phyloP scores from a whole-genome alignment of 2,797 vertebrate genomes.

The Poliocrania exsul region DNA sequence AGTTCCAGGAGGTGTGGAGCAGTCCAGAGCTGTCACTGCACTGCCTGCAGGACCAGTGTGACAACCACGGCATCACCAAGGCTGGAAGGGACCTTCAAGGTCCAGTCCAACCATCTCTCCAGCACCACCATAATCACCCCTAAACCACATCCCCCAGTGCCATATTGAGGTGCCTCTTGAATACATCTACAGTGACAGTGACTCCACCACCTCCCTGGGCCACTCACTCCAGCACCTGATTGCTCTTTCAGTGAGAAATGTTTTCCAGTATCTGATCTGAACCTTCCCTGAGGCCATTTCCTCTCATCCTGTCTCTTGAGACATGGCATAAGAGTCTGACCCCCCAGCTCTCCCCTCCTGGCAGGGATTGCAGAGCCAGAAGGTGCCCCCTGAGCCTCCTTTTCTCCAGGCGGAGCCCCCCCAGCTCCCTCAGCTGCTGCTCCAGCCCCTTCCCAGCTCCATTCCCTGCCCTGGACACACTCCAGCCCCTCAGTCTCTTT shows the following conservation, averaged over 20 bases:
- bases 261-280: neutral
- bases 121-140: neutral
- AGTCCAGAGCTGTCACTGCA: neutral
- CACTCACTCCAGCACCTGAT: neutral
- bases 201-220: neutral
- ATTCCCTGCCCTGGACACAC: accelerated
- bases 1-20: neutral
- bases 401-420: neutral
- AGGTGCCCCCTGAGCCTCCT: neutral
- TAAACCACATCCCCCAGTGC: neutral
- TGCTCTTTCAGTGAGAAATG: neutral
- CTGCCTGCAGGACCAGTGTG: neutral
- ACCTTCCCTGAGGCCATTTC: neutral
- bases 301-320: neutral
- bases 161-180: neutral
- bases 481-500: neutral
- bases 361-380: neutral
- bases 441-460: neutral
- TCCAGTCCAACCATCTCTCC: neutral
- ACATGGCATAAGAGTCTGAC: neutral
- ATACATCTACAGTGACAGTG: neutral
- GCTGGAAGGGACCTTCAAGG: neutral
- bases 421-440: neutral
- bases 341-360: neutral
- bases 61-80: neutral